phyloP scores from a whole-genome alignment of 2,888 invertebrate genomes.

The Himalopsyche kuldschensis region DNA sequence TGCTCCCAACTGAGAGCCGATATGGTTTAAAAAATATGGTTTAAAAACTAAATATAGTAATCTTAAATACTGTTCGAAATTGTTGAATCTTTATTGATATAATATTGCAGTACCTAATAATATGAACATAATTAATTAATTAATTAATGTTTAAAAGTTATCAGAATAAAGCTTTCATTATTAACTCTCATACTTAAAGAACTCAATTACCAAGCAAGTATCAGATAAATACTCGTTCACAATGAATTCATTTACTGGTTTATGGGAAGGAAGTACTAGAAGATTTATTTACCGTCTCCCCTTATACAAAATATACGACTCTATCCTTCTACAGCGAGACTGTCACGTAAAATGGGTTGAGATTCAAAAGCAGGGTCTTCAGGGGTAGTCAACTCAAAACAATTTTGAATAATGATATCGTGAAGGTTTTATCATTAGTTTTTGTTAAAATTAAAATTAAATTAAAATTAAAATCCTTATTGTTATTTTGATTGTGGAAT shows the following conservation, averaged over 20 bases:
- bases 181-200: background rate
- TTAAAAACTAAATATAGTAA: too few species aligned
- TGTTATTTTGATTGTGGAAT: too few species aligned
- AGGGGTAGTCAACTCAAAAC: background rate
- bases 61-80: too few species aligned
- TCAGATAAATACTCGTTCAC: slow-evolving; percentile 18
- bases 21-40: too few species aligned
- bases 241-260: slow-evolving; percentile 23
- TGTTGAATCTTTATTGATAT: too few species aligned
- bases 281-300: slow-evolving; percentile 29
- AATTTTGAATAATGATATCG: too few species aligned
- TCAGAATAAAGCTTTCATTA: background rate
- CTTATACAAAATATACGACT: slow-evolving; percentile 18
- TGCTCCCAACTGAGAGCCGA: too few species aligned
- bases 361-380: background rate
- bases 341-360: slow-evolving; percentile 30
- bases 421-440: too few species aligned
- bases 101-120: background rate
- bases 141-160: background rate
- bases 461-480: too few species aligned
- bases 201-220: slow-evolving; percentile 16
- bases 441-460: too few species aligned
- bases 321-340: slow-evolving; percentile 13
- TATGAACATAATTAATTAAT: background rate
- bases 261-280: background rate